Conservation (phyloP, 1,140 invertebrate genomes). For the Nebria ingens region DNA sequence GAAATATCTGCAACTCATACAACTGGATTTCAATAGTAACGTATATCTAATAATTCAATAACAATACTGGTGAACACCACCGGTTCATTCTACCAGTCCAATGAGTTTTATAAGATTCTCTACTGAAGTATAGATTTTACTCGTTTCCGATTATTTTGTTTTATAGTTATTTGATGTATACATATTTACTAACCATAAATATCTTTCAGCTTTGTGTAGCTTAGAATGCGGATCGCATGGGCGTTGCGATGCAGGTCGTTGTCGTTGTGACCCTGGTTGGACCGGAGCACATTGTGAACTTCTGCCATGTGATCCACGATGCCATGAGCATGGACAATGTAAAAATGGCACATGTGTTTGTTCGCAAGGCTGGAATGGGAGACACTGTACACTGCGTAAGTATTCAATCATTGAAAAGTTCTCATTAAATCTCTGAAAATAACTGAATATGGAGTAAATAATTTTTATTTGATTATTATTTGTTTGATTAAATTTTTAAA, state of each 20-base stretch:
- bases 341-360: conserved; percentile 95
- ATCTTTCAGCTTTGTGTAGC: conserved; percentile 68
- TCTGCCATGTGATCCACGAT: conserved; percentile 78
- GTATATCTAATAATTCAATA: too few relatives aligned
- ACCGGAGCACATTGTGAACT: conserved; percentile 83
- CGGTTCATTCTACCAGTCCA: background rate
- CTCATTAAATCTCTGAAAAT: too few relatives aligned
- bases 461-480: too few relatives aligned
- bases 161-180: too few relatives aligned
- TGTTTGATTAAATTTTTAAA: too few relatives aligned
- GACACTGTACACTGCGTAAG: conserved; percentile 92
- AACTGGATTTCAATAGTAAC: too few relatives aligned
- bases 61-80: too few relatives aligned
- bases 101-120: too few relatives aligned
- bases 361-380: conserved; percentile 93
- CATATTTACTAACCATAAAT: too few relatives aligned
- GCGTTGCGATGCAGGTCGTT: conserved; percentile 78
- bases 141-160: background rate
- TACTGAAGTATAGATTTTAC: background rate
- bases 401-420: too few relatives aligned
- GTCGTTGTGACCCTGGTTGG: conserved; percentile 85
- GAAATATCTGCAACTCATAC: too few relatives aligned
- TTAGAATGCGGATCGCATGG: conserved; percentile 86
- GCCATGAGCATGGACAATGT: conserved; percentile 91
- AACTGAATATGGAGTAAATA: too few relatives aligned